These are phyloP conservation scores for Selenia dentaria DNA, from an alignment of 2,888 invertebrate species.

Conservation along the genomic window DNA sequence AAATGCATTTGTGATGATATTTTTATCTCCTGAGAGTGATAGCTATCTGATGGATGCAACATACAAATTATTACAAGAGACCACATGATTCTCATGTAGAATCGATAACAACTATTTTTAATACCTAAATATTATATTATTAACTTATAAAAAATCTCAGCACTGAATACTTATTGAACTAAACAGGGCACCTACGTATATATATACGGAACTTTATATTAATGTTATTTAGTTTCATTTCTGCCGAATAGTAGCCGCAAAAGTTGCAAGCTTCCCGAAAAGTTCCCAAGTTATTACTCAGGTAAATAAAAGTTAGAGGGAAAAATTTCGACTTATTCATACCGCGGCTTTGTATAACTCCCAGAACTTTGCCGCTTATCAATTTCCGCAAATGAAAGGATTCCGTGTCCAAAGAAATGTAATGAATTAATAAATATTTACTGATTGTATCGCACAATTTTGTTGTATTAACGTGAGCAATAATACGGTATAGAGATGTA, in stretches of 20 bases:
- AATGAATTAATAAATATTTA: constrained; percentile 49
- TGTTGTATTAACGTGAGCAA: constrained; percentile 50
- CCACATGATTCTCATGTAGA: no score
- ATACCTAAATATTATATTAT: no score
- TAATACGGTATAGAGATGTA: constrained; percentile 25
- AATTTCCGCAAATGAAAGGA: constrained; percentile 61
- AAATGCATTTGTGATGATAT: constrained; percentile 46
- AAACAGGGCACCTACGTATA: no score
- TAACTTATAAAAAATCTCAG: no score
- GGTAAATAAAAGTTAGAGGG: constrained; percentile 62
- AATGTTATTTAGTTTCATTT: constrained; percentile 58
- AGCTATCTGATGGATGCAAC: constrained; percentile 44
- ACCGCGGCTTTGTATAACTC: constrained; percentile 48
- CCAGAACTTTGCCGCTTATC: constrained; percentile 59
- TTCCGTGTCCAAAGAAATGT: constrained; percentile 52
- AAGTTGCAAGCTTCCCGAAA: constrained; percentile 49
- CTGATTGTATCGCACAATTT: constrained; percentile 32
- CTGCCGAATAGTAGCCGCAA: constrained; percentile 45
- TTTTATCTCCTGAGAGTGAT: constrained; percentile 47
- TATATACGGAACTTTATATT: no score
- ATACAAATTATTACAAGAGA: no score
- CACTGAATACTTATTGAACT: no score
- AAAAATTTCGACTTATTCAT: constrained; percentile 46
- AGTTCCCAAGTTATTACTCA: constrained; percentile 64
- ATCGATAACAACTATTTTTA: no score